Conservation (phyloP, 2,113 vertebrate genomes). For the Lagopus muta region DNA sequence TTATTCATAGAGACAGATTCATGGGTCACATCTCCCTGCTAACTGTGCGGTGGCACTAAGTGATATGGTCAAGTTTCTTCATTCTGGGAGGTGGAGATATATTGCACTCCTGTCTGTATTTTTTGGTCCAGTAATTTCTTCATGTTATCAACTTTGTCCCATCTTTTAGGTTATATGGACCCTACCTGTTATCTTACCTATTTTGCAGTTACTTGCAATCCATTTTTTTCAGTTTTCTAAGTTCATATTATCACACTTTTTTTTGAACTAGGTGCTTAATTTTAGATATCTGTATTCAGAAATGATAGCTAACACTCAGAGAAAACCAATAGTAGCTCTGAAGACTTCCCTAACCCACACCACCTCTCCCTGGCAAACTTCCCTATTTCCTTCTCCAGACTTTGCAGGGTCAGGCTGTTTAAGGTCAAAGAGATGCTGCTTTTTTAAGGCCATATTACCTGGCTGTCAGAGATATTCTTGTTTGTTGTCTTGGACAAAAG, state of each 20-base stretch:
- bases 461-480: not conserved
- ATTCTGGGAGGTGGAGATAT: not conserved
- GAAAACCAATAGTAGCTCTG: not conserved
- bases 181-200: not conserved
- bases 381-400: not conserved
- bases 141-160: accelerated
- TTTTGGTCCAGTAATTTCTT: not conserved
- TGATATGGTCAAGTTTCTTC: not conserved
- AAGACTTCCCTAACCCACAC: not conserved
- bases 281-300: not conserved
- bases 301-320: not conserved
- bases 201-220: not conserved
- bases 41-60: not conserved
- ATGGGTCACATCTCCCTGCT: not conserved
- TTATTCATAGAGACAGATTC: not conserved
- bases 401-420: not conserved
- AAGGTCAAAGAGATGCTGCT: not conserved
- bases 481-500: not conserved
- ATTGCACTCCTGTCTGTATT: not conserved
- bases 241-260: not conserved
- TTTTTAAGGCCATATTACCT: not conserved
- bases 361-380: accelerated
- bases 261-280: not conserved
- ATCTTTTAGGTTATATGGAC: no score
- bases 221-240: not conserved